Evolutionary conservation across 2,888 invertebrate species (phyloP).

Genomic region (Ophion ventricosus): DNA sequence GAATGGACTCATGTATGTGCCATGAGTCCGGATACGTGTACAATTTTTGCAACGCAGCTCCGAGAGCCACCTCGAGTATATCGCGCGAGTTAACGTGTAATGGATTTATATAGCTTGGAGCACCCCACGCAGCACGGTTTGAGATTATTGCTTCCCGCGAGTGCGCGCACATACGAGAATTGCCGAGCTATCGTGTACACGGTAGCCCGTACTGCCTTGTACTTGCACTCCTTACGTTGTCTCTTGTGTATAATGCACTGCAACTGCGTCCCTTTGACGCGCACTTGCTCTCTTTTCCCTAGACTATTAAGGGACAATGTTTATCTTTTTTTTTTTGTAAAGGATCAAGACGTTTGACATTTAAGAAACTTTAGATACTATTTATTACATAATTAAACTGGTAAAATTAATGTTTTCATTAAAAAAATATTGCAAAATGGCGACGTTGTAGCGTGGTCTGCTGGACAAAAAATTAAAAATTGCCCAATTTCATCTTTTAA

Average conservation of each 20-base stretch:
- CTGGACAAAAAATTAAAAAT: too few relatives aligned
- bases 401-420: too few relatives aligned
- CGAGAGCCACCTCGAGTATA: conserved; percentile 39
- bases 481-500: too few relatives aligned
- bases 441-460: too few relatives aligned
- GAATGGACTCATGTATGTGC: too few relatives aligned
- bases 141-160: conserved; percentile 61
- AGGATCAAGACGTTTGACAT: not conserved
- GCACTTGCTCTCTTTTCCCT: conserved; percentile 15
- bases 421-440: too few relatives aligned
- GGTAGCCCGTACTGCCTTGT: conserved; percentile 35
- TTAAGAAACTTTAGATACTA: too few relatives aligned
- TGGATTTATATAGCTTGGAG: conserved; percentile 67
- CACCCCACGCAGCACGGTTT: conserved; percentile 47
- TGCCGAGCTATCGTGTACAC: conserved; percentile 25
- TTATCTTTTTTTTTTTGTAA: too few relatives aligned
- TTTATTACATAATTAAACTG: too few relatives aligned
- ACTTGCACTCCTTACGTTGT: conserved; percentile 7
- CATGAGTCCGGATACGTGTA: not conserved
- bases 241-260: conserved; percentile 25
- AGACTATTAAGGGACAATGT: conserved; percentile 25
- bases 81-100: conserved; percentile 64
- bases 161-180: conserved; percentile 41
- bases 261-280: not conserved
- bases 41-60: conserved; percentile 41